Base-by-base conservation (phyloP, 2,888 invertebrate genomes). In the Eupithecia centaureata region DNA sequence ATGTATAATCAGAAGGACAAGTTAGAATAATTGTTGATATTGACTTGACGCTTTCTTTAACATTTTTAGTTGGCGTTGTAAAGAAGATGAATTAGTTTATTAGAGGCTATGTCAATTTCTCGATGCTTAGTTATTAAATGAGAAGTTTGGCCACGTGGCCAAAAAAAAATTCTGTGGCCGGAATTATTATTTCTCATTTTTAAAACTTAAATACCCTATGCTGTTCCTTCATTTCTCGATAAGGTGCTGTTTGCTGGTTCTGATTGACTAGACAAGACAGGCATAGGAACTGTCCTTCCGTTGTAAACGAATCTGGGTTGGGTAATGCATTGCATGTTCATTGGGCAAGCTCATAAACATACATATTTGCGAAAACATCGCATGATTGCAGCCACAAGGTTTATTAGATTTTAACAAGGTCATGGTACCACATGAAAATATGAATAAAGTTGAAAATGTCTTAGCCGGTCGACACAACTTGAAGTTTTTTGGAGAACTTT, bases 351-450 rank as follows among this genome's bases (percentile, higher is more conserved):
- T 66, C 60, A 51, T 63, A 66, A 63, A 63, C 54, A 65, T 59
- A 65, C 63, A 66, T 58, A 66, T 63, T 66, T 61, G 70, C 66
- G 58, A 66, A 70, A 66, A 70, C 70, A 63, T 70, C 63, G 66
- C 69, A 70, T 66, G 63, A 63, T 66, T 58, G 57, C 63, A 32
- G 27, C 18, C 27, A 18, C 59, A 61, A 51, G 38, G 51, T 61
- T 65, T 60, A 66, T 60, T 47, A 56, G 35, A 18, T 38, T 63
- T 57, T 30, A 58, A 58, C 66, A 70, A 66, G 70, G 70, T 66
- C 66, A 42, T 18, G 47, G 54, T 52, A 68, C 18, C 51, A 27
- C 30, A 52, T 57, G 62, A 54, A 64, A 65, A 56, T 28, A 42
- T 54, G 52, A 47, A 61, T 30, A 33, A 30, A 13, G 33, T n/a